Conservation (phyloP, 1,140 invertebrate genomes). For the Heliconius nattereri region DNA sequence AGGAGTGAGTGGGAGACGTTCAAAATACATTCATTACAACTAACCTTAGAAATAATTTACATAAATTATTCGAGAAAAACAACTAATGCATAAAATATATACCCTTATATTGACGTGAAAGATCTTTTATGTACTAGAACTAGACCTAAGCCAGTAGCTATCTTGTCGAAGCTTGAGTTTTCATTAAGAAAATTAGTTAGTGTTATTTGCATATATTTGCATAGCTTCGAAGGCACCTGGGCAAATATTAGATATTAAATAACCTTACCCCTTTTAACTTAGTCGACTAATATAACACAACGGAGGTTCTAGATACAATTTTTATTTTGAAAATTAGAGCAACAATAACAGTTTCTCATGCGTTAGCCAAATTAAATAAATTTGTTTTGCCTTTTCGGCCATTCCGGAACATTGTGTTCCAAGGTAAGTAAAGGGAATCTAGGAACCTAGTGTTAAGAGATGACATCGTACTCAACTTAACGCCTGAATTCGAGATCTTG, state of each 20-base stretch:
- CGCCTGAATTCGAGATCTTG: no score
- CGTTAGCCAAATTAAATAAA: no score
- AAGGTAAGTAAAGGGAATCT: no score
- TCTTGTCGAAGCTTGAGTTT: slow-evolving; percentile 26
- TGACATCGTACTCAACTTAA: no score
- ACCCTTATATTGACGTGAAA: background rate
- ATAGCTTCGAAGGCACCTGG: slow-evolving; percentile 33
- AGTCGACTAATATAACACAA: background rate
- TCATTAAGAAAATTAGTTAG: slow-evolving; percentile 39
- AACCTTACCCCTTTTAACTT: background rate
- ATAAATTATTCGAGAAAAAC: background rate
- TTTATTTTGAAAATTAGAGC: no score
- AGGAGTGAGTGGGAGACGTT: no score
- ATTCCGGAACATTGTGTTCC: no score
- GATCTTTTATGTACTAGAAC: background rate
- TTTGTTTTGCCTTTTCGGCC: no score
- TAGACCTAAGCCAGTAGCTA: background rate
- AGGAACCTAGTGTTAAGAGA: no score
- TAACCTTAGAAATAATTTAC: background rate
- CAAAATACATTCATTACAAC: no score
- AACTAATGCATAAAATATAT: background rate
- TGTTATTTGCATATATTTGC: slow-evolving; percentile 34
- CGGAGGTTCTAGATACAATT: no score
- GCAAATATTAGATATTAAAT: slow-evolving; percentile 35
- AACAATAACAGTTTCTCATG: no score